Percentiles rank a stretch among this genome's conserved stretches.
phyloP scores from a whole-genome alignment of 2,888 invertebrate species.

The Rotaria macrura region DNA sequence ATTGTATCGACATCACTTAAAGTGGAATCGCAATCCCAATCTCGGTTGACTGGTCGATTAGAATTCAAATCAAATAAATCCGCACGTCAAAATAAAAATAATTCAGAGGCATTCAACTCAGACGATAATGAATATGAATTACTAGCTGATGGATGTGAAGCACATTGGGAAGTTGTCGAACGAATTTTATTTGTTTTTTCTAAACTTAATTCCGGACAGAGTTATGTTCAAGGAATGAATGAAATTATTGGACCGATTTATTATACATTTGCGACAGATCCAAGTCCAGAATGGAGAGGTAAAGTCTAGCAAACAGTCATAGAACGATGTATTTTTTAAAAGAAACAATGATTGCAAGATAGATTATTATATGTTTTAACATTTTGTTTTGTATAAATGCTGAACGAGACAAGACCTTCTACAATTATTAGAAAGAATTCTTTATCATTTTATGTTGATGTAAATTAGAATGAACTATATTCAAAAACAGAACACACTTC shows the following conservation, averaged over 20 bases:
- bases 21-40: conserved; percentile 28
- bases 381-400: too few species aligned
- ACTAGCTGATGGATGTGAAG: conserved; percentile 80
- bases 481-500: too few species aligned
- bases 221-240: conserved; percentile 80
- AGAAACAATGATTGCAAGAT: too few species aligned
- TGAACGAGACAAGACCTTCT: too few species aligned
- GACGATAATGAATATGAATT: conserved; percentile 41
- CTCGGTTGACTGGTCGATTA: conserved; percentile 25
- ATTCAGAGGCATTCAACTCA: background rate
- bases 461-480: too few species aligned
- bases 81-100: background rate
- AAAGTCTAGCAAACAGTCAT: conserved; percentile 37
- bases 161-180: conserved; percentile 96
- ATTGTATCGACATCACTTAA: conserved; percentile 27
- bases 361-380: too few species aligned
- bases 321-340: too few species aligned
- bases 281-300: conserved; percentile 69
- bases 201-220: conserved; percentile 91
- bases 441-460: too few species aligned
- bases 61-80: conserved; percentile 27
- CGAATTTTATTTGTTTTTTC: conserved; percentile 90
- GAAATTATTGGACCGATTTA: conserved; percentile 97
- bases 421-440: too few species aligned
- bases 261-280: conserved; percentile 80